Percentiles rank a stretch among this genome's conserved stretches.
Conservation (phyloP, 1,140 invertebrate species). For the Drosophila saltans region DNA sequence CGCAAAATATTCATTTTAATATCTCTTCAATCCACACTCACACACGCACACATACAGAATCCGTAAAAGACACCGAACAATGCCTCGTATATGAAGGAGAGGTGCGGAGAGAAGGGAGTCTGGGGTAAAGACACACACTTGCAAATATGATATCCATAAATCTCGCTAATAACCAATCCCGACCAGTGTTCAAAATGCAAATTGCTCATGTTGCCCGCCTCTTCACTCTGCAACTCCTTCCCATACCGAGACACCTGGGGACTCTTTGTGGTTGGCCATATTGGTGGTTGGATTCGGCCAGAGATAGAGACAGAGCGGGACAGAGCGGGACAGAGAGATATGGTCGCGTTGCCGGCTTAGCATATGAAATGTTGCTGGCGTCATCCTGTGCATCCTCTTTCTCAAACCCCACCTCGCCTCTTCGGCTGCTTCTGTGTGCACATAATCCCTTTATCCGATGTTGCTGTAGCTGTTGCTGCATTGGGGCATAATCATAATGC, state of each 20-base stretch:
- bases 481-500: constrained; percentile 73
- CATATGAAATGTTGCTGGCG: constrained; percentile 68
- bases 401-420: neutral
- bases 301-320: neutral
- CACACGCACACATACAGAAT: constrained; percentile 7
- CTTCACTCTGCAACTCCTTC: neutral
- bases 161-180: constrained; percentile 79
- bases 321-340: neutral
- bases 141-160: constrained; percentile 77
- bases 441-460: constrained; percentile 24
- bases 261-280: constrained; percentile 40
- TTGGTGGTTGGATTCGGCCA: constrained; percentile 55
- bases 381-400: neutral
- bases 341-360: constrained; percentile 44
- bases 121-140: constrained; percentile 27
- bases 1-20: constrained; percentile 82
- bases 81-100: constrained; percentile 14
- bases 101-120: constrained; percentile 11
- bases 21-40: constrained; percentile 73
- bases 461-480: constrained; percentile 28
- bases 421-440: neutral
- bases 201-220: constrained; percentile 59
- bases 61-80: constrained; percentile 29
- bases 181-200: constrained; percentile 71
- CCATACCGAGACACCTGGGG: constrained; percentile 25